A percentile compares a stretch with the other conserved stretches of the same genome.
Evolutionary conservation across 2,113 vertebrate genomes (phyloP).

Genomic region (Danio rerio): GRCz12tu NC_133188.1:47428001-47428500

Average conservation of each 20-base stretch:
- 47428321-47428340: neutral
- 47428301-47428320: neutral
- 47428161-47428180: constrained; percentile 65
- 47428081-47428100: constrained; percentile 45
- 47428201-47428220: constrained; percentile 42
- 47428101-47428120: constrained; percentile 60
- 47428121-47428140: constrained; percentile 66
- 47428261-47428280: neutral
- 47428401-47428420: neutral
- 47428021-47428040: constrained; percentile 44
- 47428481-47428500: too few relatives aligned
- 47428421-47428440: too few relatives aligned
- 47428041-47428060: constrained; percentile 76
- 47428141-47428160: constrained; percentile 65
- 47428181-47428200: constrained; percentile 47
- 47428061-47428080: constrained; percentile 50
- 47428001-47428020: constrained; percentile 55
- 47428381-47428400: too few relatives aligned
- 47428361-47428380: neutral
- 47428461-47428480: too few relatives aligned
- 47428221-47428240: constrained; percentile 28
- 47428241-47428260: constrained; percentile 12
- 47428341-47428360: neutral
- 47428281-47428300: neutral
- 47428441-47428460: neutral